Conservation (phyloP, 2,797 vertebrate species). For the Sebastes melanostomus region DNA sequence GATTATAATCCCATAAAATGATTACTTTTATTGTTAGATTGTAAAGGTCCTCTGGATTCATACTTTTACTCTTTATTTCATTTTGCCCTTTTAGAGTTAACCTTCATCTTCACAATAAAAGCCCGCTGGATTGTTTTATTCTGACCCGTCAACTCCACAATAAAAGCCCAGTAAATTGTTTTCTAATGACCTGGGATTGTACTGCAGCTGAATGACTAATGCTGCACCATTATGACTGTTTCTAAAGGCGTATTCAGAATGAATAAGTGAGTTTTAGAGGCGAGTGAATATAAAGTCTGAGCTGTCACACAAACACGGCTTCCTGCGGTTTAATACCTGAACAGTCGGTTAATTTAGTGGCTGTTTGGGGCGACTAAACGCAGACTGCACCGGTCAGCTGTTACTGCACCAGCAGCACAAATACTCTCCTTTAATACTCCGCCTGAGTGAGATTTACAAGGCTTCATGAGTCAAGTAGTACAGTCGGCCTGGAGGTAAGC, state of each 20-base stretch:
- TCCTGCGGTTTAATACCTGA: background rate
- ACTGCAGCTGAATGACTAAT: background rate
- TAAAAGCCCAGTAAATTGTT: background rate
- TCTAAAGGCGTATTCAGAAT: background rate
- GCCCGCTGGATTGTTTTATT: background rate
- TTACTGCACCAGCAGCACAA: background rate
- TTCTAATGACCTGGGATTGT: background rate
- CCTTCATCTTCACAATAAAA: background rate
- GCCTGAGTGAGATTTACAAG: background rate
- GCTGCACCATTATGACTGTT: background rate
- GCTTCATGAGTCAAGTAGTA: background rate
- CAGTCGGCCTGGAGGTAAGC: background rate
- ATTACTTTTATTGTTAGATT: background rate
- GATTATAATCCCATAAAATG: background rate
- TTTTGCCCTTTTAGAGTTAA: background rate
- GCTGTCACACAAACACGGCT: background rate
- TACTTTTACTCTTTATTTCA: background rate
- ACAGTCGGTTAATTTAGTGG: background rate
- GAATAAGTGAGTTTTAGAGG: background rate
- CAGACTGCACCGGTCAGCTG: background rate
- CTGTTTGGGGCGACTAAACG: background rate
- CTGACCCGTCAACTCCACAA: background rate
- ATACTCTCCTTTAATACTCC: background rate
- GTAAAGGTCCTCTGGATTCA: background rate
- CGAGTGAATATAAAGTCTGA: background rate